These are phyloP conservation scores for Smutsia temminckii DNA, from an alignment of 2,797 vertebrate genomes.

Conservation along the genomic window DNA sequence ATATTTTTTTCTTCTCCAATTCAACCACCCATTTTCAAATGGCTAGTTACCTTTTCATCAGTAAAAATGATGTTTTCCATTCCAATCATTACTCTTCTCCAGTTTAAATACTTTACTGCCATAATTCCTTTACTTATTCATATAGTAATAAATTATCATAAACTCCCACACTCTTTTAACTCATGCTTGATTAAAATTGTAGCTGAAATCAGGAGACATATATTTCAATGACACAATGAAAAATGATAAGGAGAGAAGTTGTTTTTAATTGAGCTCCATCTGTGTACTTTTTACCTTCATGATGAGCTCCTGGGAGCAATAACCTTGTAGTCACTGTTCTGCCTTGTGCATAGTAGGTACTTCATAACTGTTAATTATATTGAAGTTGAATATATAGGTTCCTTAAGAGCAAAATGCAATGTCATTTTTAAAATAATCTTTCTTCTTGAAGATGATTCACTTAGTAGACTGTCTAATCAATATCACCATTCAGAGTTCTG, in stretches of 20 bases:
- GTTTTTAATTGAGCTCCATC: background rate
- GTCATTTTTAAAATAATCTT: background rate
- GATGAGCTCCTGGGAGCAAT: background rate
- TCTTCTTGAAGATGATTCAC: background rate
- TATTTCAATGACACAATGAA: background rate
- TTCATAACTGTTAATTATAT: background rate
- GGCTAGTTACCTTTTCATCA: background rate
- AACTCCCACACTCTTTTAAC: background rate
- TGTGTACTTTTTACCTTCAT: background rate
- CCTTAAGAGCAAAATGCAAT: background rate
- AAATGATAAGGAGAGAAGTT: background rate
- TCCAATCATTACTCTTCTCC: background rate
- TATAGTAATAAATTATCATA: background rate
- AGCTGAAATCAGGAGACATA: background rate
- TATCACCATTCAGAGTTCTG: background rate
- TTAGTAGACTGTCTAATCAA: background rate
- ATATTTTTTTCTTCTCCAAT: background rate
- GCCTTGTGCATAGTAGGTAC: background rate
- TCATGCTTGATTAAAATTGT: constrained; percentile 37
- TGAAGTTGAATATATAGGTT: background rate
- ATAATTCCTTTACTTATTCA: constrained; percentile 19
- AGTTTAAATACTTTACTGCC: background rate
- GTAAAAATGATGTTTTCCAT: constrained; percentile 6
- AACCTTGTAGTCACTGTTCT: background rate
- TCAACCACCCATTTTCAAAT: background rate